Percentiles rank a stretch among this genome's conserved stretches.
These are phyloP conservation scores for Furcula furcula DNA, from an alignment of 2,888 invertebrate genomes.

Conservation along the genomic window DNA sequence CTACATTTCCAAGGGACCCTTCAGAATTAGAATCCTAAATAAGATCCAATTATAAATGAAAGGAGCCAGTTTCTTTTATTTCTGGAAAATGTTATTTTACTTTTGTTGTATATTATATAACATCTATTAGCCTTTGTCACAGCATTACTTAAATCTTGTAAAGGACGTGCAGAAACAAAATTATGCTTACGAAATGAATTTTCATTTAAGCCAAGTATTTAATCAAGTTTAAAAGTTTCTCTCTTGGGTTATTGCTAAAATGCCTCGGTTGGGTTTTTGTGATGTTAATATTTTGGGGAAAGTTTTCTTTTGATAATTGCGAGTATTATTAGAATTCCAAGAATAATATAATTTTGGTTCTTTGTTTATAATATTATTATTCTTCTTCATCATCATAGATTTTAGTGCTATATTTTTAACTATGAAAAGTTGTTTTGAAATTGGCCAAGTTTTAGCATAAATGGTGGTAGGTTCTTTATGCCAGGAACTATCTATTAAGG, in stretches of 20 bases:
- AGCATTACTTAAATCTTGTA: slow-evolving; percentile 15
- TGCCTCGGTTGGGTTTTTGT: slow-evolving; percentile 5
- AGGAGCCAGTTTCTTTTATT: slow-evolving; percentile 20
- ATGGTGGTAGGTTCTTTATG: too few relatives aligned
- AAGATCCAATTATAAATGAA: slow-evolving; percentile 23
- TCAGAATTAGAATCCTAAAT: slow-evolving; percentile 12
- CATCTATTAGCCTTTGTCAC: slow-evolving; percentile 37
- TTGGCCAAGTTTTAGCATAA: too few relatives aligned
- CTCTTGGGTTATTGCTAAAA: slow-evolving; percentile 11
- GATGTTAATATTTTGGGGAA: too few relatives aligned
- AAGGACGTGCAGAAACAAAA: slow-evolving; percentile 14
- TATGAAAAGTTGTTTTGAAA: too few relatives aligned
- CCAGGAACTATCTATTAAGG: too few relatives aligned
- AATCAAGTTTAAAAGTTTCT: slow-evolving; percentile 15
- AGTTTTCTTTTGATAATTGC: too few relatives aligned
- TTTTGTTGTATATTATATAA: slow-evolving; percentile 42
- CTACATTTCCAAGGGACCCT: slow-evolving; percentile 8
- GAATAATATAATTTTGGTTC: too few relatives aligned
- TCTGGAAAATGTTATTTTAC: slow-evolving; percentile 28
- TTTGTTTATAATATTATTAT: too few relatives aligned
- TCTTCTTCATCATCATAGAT: too few relatives aligned
- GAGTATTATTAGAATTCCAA: too few relatives aligned
- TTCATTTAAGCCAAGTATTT: slow-evolving; percentile 20
- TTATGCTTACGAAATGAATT: slow-evolving; percentile 17
- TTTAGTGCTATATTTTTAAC: too few relatives aligned